Evolutionary conservation across 2,888 invertebrate species (phyloP).

Genomic region (Alloplasta piceator): DNA sequence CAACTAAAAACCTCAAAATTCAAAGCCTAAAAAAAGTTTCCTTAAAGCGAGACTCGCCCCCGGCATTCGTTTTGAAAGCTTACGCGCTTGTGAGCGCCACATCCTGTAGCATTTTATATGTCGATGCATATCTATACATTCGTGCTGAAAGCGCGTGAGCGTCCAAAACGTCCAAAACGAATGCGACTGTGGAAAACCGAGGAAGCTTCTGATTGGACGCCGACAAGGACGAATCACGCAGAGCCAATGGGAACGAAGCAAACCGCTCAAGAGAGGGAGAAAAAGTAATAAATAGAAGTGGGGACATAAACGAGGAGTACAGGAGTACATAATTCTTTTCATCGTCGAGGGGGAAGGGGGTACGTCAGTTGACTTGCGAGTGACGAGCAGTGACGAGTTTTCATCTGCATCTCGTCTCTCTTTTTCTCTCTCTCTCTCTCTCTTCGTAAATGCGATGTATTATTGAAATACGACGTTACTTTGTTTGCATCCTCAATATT

Average conservation of each 20-base stretch:
- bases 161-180: too few relatives aligned
- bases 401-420: constrained; percentile 51
- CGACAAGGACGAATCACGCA: constrained; percentile 26
- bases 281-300: neutral
- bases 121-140: too few relatives aligned
- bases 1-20: too few relatives aligned
- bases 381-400: constrained; percentile 63
- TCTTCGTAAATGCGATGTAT: constrained; percentile 64
- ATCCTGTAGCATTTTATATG: too few relatives aligned
- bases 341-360: neutral
- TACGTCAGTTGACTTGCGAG: constrained; percentile 66
- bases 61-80: too few relatives aligned
- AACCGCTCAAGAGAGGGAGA: constrained; percentile 47
- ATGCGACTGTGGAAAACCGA: too few relatives aligned
- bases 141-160: too few relatives aligned
- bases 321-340: too few relatives aligned
- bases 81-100: too few relatives aligned
- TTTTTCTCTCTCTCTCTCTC: neutral
- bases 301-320: constrained; percentile 43
- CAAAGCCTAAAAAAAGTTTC: too few relatives aligned
- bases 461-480: constrained; percentile 59
- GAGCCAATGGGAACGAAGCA: constrained; percentile 8
- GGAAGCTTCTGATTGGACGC: constrained; percentile 44
- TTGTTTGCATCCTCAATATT: constrained; percentile 44
- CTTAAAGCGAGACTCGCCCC: too few relatives aligned